Percentiles rank a stretch among this genome's conserved stretches.
These are phyloP conservation scores for Apeira syringaria DNA, from an alignment of 2,888 invertebrate species.

Conservation along the genomic window DNA sequence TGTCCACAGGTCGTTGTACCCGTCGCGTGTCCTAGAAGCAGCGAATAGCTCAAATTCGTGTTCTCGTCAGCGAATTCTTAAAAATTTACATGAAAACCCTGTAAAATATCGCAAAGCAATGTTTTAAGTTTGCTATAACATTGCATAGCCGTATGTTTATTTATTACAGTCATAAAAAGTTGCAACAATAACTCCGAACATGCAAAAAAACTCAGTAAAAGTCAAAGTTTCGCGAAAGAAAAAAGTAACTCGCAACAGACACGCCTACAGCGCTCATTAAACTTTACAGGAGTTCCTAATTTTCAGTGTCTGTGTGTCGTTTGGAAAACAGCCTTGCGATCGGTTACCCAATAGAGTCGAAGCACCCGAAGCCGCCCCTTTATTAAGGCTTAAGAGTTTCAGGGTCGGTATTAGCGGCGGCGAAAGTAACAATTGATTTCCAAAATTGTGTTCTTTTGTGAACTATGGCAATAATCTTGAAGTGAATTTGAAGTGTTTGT, in stretches of 20 bases:
- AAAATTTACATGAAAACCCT: constrained; percentile 55
- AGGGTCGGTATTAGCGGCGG: constrained; percentile 32
- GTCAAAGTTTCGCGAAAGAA: constrained; percentile 19
- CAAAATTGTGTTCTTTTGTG: constrained; percentile 34
- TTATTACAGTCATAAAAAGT: constrained; percentile 19
- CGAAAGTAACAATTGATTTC: constrained; percentile 34
- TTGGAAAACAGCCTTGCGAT: constrained; percentile 40
- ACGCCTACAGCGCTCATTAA: constrained; percentile 24
- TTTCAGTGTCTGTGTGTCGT: constrained; percentile 27
- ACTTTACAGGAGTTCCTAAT: constrained; percentile 29
- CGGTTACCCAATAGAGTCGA: constrained; percentile 51
- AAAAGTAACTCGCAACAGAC: constrained; percentile 19
- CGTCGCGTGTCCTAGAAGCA: constrained; percentile 45
- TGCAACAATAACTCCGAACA: constrained; percentile 6
- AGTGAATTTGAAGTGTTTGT: constrained; percentile 14
- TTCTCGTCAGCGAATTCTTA: constrained; percentile 41
- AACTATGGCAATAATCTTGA: constrained; percentile 8
- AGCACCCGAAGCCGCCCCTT: constrained; percentile 36
- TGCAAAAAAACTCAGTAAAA: constrained; percentile 7
- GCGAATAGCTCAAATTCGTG: constrained; percentile 22
- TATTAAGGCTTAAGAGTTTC: constrained; percentile 40
- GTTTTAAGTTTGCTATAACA: constrained; percentile 40
- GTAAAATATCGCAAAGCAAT: constrained; percentile 47
- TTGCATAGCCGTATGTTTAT: constrained; percentile 33
- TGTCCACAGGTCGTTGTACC: constrained; percentile 39